phyloP scores from a whole-genome alignment of 2,797 vertebrate genomes.

The Cossypha caffra region DNA sequence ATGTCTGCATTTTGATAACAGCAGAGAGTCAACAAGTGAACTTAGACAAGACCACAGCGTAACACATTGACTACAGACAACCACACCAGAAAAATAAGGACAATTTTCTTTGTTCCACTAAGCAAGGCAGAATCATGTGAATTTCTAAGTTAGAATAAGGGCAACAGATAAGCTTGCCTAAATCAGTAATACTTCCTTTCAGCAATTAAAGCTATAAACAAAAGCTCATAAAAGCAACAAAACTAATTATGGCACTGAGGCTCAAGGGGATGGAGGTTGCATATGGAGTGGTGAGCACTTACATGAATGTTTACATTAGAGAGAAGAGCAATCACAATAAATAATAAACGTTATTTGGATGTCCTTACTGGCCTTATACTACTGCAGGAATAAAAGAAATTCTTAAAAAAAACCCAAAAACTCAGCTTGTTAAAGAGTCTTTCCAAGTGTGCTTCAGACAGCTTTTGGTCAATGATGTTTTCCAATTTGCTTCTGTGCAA shows the following conservation, averaged over 20 bases:
- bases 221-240: neutral
- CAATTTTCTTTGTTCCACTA: neutral
- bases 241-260: neutral
- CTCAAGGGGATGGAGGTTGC: neutral
- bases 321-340: neutral
- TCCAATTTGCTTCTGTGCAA: neutral
- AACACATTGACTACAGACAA: neutral
- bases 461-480: neutral
- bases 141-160: neutral
- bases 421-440: neutral
- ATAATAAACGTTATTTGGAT: neutral
- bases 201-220: conserved; percentile 19
- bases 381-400: conserved; percentile 5
- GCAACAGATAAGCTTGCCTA: neutral
- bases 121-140: neutral
- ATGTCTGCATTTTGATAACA: neutral
- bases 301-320: neutral
- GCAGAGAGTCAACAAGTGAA: neutral
- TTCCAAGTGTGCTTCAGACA: neutral
- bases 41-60: neutral
- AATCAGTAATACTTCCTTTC: neutral
- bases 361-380: neutral
- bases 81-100: neutral
- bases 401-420: neutral
- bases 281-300: neutral